Base-by-base conservation (phyloP, 1,140 invertebrate genomes). In the Xylocopa sonorina region DNA sequence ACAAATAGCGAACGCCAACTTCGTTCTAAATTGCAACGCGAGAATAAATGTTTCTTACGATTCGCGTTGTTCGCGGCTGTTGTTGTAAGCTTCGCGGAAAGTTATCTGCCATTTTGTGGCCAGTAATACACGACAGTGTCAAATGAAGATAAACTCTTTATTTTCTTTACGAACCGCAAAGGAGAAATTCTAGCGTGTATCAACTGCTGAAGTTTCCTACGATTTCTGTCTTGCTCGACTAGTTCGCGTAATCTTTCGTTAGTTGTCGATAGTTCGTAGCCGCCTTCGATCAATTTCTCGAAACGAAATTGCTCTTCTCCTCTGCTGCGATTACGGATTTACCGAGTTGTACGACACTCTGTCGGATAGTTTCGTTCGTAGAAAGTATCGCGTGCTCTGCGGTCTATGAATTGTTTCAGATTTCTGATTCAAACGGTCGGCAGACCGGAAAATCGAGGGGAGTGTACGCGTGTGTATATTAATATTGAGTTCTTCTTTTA, bases 201-300 rank as follows among this genome's bases (percentile, higher is more conserved):
- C 18, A 21, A 21, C n/a, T 50, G 48, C 48, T 32, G 32, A 60
- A 27, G n/a, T 34, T 48, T 24, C 53, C 64, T n/a, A 69, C 75
- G 79, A 82, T 79, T 84, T 82, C 69, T 50, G 62, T 82, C 34
- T 38, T 41, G 78, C 21, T 38, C 63, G 74, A 84, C 79, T 67
- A 62, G 50, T 34, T 78, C 58, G 69, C 75, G 34, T 60, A 75
- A 82, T 82, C 75, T 80, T 75, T 84, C 66, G 64, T 69, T 62
- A n/a, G n/a, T n/a, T n/a, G n/a, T n/a, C n/a, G n/a, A n/a, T n/a
- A n/a, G n/a, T n/a, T n/a, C n/a, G n/a, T n/a, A n/a, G n/a, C n/a
- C n/a, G n/a, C n/a, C n/a, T n/a, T n/a, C 75, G 63, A 62, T 14
- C 29, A 38, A 81, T 74, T 60, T 34, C 14, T 46, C 34, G 41